Conservation (phyloP, 2,888 invertebrate species). For the Microplitis manilae region DNA sequence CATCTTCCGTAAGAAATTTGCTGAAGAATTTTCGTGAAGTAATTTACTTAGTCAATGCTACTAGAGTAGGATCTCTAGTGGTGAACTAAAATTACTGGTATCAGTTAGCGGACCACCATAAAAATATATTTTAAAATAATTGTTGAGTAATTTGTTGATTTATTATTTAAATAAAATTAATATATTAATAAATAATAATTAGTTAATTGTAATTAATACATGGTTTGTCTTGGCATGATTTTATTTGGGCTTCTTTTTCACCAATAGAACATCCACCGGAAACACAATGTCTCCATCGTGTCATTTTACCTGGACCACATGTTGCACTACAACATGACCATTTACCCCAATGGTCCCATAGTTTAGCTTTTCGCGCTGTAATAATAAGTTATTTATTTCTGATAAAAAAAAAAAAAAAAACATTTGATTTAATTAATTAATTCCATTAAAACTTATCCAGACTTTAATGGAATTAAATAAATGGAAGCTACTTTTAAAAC, state of each 20-base stretch:
- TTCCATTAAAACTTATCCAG: too few relatives aligned
- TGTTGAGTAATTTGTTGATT: background rate
- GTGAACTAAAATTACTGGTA: too few relatives aligned
- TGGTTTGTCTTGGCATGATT: slow-evolving; percentile 66
- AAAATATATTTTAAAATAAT: background rate
- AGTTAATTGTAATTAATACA: slow-evolving; percentile 54
- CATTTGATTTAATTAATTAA: too few relatives aligned
- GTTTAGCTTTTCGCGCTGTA: slow-evolving; percentile 53
- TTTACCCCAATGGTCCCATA: slow-evolving; percentile 72
- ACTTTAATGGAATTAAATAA: too few relatives aligned
- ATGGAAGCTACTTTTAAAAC: too few relatives aligned
- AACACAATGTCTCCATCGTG: slow-evolving; percentile 72
- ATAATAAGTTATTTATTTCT: too few relatives aligned
- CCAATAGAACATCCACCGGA: slow-evolving; percentile 68
- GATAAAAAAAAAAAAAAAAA: too few relatives aligned
- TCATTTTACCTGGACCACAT: slow-evolving; percentile 70
- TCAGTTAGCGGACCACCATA: too few relatives aligned
- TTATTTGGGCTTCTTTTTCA: slow-evolving; percentile 73
- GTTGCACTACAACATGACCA: slow-evolving; percentile 71
- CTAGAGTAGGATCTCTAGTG: too few relatives aligned
- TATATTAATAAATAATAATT: slow-evolving; percentile 7
- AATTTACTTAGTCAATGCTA: too few relatives aligned
- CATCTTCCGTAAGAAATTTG: too few relatives aligned
- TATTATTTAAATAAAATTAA: background rate
- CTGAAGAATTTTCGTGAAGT: too few relatives aligned